These are phyloP conservation scores for Etia nguti DNA, from an alignment of 2,113 vertebrate species.

Conservation along the genomic window DNA sequence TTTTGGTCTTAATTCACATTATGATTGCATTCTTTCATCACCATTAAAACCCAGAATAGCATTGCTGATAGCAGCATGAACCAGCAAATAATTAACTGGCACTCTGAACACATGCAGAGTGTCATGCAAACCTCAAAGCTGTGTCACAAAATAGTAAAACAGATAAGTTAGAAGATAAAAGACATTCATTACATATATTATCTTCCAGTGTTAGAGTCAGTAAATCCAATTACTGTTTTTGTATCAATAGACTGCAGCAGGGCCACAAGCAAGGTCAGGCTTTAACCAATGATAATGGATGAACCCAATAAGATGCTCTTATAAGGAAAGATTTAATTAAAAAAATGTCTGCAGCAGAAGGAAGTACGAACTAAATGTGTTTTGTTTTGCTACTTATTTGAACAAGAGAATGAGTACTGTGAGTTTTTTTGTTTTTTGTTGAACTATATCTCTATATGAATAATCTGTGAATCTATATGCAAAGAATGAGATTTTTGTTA, in stretches of 20 bases:
- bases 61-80: neutral
- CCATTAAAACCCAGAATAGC: neutral
- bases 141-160: neutral
- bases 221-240: neutral
- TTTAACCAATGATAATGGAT: neutral
- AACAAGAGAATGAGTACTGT: neutral
- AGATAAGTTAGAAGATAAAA: neutral
- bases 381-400: neutral
- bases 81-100: neutral
- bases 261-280: neutral
- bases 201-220: neutral
- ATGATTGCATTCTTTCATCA: neutral
- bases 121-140: neutral
- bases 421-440: neutral
- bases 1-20: neutral
- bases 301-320: neutral
- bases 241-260: neutral
- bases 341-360: neutral
- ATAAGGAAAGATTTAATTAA: neutral
- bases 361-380: neutral
- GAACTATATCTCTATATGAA: neutral
- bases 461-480: neutral
- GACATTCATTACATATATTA: neutral
- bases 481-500: neutral
- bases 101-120: neutral